phyloP scores from a whole-genome alignment of 2,888 invertebrate genomes.

The Leucozona laternaria region DNA sequence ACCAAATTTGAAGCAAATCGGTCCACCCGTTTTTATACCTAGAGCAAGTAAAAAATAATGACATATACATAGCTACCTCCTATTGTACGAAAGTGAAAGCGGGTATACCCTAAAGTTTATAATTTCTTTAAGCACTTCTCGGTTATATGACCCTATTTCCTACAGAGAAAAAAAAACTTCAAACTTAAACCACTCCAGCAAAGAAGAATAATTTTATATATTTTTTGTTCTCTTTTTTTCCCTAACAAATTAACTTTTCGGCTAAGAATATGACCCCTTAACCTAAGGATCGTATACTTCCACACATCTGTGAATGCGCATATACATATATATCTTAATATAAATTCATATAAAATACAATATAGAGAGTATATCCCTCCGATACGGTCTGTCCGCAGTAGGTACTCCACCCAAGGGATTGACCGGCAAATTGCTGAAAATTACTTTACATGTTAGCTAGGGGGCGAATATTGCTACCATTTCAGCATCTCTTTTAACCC shows the following conservation, averaged over 20 bases:
- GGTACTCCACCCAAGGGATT: conserved; percentile 69
- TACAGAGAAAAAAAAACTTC: background rate
- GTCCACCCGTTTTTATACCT: no score
- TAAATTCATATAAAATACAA: background rate
- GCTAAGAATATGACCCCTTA: conserved; percentile 72
- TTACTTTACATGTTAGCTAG: conserved; percentile 73
- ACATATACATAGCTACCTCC: no score
- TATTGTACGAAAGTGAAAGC: background rate
- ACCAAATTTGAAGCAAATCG: no score
- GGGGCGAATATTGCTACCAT: conserved; percentile 5
- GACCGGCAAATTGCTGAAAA: conserved; percentile 76
- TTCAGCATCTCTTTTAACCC: background rate
- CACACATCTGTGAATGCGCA: conserved; percentile 47
- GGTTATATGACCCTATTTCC: conserved; percentile 68
- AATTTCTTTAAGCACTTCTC: conserved; percentile 52
- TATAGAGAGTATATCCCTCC: conserved; percentile 7
- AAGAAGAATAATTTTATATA: conserved; percentile 17
- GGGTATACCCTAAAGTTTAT: conserved; percentile 18
- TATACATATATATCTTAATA: background rate
- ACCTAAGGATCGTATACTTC: conserved; percentile 63
- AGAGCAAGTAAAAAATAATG: no score
- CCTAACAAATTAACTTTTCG: conserved; percentile 68
- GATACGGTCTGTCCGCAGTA: conserved; percentile 51
- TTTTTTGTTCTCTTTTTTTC: conserved; percentile 32
- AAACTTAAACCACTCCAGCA: conserved; percentile 33